Conservation (phyloP, 2,888 invertebrate species). For the Trypoxylon attenuatum region DNA sequence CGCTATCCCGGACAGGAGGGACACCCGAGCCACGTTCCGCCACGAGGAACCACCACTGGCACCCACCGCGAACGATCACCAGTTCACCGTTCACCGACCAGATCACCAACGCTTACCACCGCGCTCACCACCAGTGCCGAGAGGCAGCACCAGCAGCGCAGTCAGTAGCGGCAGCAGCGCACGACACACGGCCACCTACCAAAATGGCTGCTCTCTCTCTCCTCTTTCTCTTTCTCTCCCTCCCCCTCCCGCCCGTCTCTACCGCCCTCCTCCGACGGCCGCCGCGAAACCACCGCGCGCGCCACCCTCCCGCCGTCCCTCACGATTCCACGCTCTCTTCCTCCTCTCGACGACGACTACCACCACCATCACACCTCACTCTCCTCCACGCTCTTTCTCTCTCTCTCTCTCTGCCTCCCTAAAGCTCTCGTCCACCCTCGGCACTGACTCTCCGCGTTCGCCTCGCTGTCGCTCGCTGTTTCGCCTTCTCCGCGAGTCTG, state of each 20-base stretch:
- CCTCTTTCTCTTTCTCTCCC: neutral
- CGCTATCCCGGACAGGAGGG: too few relatives aligned
- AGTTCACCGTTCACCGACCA: conserved; percentile 25
- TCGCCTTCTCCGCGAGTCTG: neutral
- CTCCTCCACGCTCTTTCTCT: conserved; percentile 4
- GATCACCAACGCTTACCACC: too few relatives aligned
- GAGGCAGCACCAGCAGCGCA: conserved; percentile 43
- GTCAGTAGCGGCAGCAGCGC: conserved; percentile 52
- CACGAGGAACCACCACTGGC: conserved; percentile 36
- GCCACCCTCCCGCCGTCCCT: neutral
- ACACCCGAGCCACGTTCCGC: conserved; percentile 18
- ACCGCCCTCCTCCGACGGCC: neutral
- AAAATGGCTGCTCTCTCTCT: conserved; percentile 68
- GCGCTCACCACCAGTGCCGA: conserved; percentile 37
- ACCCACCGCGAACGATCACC: conserved; percentile 40
- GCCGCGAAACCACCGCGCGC: too few relatives aligned
- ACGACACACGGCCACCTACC: conserved; percentile 63
- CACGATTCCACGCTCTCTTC: conserved; percentile 1
- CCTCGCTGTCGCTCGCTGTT: neutral
- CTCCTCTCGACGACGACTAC: too few relatives aligned
- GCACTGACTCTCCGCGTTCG: neutral
- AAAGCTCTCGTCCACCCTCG: neutral
- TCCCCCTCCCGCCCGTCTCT: neutral
- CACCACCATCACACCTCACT: neutral
- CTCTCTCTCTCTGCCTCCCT: conserved; percentile 4